Percentiles rank a stretch among this genome's conserved stretches.
phyloP scores from a whole-genome alignment of 35 echinoderm and acorn worm genomes.

The Ophiothrix spiculata region DNA sequence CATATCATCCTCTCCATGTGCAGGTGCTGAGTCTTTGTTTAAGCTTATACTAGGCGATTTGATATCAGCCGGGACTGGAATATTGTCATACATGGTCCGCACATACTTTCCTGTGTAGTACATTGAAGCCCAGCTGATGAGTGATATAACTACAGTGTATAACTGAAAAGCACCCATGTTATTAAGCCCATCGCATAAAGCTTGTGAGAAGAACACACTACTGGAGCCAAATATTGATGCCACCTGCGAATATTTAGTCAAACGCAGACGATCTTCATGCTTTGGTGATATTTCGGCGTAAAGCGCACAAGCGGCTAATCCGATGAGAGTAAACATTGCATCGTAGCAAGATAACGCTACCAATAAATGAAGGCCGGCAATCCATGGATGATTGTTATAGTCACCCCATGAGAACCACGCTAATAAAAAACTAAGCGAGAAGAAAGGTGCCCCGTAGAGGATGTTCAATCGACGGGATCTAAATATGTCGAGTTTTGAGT shows the following conservation, averaged over 20 bases:
- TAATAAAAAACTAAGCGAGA: constrained; percentile 60
- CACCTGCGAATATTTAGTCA: constrained; percentile 48
- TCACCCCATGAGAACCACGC: constrained; percentile 73
- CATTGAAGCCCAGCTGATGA: constrained; percentile 53
- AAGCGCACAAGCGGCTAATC: constrained; percentile 49
- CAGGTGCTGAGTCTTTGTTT: not conserved
- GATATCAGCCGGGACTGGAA: not conserved
- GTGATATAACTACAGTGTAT: constrained; percentile 37
- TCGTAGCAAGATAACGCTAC: constrained; percentile 67
- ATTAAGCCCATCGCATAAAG: constrained; percentile 48
- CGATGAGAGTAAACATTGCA: constrained; percentile 59
- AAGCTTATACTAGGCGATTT: not conserved
- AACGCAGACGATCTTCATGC: constrained; percentile 42
- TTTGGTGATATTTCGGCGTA: constrained; percentile 61
- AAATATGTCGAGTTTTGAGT: constrained; percentile 53
- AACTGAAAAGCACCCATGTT: constrained; percentile 53
- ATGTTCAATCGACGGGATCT: constrained; percentile 52
- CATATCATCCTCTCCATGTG: not conserved
- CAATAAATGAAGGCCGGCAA: constrained; percentile 49
- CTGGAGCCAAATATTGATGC: constrained; percentile 39
- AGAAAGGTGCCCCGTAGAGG: constrained; percentile 76
- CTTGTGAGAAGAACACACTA: constrained; percentile 28
- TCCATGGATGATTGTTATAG: constrained; percentile 43
- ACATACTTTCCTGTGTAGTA: constrained; percentile 58
- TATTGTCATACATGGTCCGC: constrained; percentile 4